phyloP scores from a whole-genome alignment of 2,797 vertebrate genomes.

The Sebastes hubbsi region DNA sequence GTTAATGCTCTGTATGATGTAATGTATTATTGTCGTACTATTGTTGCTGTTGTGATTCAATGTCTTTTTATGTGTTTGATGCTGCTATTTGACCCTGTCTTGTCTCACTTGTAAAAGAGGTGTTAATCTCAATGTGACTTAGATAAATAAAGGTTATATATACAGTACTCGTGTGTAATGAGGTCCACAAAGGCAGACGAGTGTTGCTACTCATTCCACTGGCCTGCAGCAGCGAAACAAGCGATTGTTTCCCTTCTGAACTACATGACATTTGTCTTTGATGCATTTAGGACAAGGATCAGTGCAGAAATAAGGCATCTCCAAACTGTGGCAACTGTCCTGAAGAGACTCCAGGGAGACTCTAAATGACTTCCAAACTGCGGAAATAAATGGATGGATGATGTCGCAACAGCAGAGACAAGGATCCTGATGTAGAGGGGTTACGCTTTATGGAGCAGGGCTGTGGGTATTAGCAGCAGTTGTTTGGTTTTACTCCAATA shows the following conservation, averaged over 20 bases:
- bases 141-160: no score
- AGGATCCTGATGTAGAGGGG: not conserved
- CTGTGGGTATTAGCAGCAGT: not conserved
- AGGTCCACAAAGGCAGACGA: conserved; percentile 9
- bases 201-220: not conserved
- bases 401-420: not conserved
- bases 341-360: conserved; percentile 39
- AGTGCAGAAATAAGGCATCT: conserved; percentile 15
- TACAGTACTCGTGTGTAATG: conserved; percentile 9
- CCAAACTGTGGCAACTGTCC: conserved; percentile 31
- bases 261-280: conserved; percentile 31
- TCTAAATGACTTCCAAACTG: conserved; percentile 34
- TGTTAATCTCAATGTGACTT: no score
- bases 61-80: no score
- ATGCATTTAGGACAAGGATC: conserved; percentile 37
- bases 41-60: no score
- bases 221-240: conserved; percentile 27
- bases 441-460: not conserved
- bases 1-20: no score
- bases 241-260: conserved; percentile 14
- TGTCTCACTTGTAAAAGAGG: no score
- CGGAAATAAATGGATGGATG: conserved; percentile 23
- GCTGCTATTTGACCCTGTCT: no score
- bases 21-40: no score
- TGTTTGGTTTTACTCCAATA: not conserved